Evolutionary conservation across 2,888 invertebrate genomes (phyloP).

Genomic region (Anarsia innoxiella): DNA sequence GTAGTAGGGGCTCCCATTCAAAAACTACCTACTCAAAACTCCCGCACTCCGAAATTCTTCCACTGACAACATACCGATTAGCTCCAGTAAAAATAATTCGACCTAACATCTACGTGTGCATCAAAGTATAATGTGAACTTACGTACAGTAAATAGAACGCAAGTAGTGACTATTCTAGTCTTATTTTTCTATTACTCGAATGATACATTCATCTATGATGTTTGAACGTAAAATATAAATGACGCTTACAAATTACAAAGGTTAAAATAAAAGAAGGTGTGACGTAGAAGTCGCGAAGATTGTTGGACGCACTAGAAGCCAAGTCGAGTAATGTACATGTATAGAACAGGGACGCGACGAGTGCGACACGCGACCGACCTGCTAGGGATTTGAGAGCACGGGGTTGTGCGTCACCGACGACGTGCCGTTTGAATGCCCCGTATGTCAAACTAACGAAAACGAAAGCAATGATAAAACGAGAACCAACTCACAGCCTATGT

Average conservation of each 20-base stretch:
- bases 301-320: constrained; percentile 57
- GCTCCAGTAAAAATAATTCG: constrained; percentile 59
- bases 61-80: constrained; percentile 63
- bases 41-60: constrained; percentile 57
- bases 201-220: constrained; percentile 52
- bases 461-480: constrained; percentile 62
- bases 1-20: constrained; percentile 37
- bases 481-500: constrained; percentile 73
- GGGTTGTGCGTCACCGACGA: constrained; percentile 60
- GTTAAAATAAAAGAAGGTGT: constrained; percentile 48
- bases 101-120: constrained; percentile 64
- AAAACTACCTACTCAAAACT: constrained; percentile 42
- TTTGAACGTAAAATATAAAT: constrained; percentile 41
- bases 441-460: constrained; percentile 43
- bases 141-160: constrained; percentile 63
- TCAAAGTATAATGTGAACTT: constrained; percentile 68
- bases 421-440: constrained; percentile 65
- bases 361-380: constrained; percentile 44
- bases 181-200: constrained; percentile 62
- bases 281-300: constrained; percentile 52
- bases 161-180: constrained; percentile 64
- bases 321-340: constrained; percentile 63
- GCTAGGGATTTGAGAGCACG: constrained; percentile 61
- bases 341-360: constrained; percentile 61
- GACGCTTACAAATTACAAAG: constrained; percentile 54